Percentiles rank a stretch among this genome's conserved stretches.
These are phyloP conservation scores for Syncerus caffer DNA, from an alignment of 2,797 vertebrate genomes.

Conservation along the genomic window DNA sequence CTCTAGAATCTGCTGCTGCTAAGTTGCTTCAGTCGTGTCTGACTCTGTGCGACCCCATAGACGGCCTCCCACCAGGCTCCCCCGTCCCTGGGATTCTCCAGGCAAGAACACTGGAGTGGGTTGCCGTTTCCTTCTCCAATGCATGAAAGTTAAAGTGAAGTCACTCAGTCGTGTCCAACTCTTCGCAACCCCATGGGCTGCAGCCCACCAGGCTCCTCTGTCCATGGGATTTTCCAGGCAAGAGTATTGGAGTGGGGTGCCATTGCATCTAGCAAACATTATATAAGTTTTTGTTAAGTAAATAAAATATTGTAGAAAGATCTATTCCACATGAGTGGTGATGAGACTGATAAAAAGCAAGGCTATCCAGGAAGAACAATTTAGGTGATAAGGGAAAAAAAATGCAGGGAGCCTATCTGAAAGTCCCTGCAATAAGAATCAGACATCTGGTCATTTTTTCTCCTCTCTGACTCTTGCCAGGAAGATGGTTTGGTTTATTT, in stretches of 20 bases:
- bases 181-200: no score
- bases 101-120: no score
- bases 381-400: background rate
- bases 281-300: background rate
- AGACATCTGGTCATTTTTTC: background rate
- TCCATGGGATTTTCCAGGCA: no score
- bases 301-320: background rate
- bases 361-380: background rate
- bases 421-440: background rate
- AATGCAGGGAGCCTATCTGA: background rate
- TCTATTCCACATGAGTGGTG: background rate
- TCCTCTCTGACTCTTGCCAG: background rate
- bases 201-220: no score
- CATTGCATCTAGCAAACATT: background rate
- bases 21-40: no score
- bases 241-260: no score
- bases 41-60: no score
- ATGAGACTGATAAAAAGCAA: background rate
- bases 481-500: background rate
- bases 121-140: no score
- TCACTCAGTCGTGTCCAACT: no score
- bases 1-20: background rate
- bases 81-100: no score
- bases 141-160: no score
- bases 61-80: no score